A percentile compares a stretch with the other conserved stretches of the same genome.
These are phyloP conservation scores for Potorous gilbertii DNA, from an alignment of 2,797 vertebrate species.

Conservation along the genomic window DNA sequence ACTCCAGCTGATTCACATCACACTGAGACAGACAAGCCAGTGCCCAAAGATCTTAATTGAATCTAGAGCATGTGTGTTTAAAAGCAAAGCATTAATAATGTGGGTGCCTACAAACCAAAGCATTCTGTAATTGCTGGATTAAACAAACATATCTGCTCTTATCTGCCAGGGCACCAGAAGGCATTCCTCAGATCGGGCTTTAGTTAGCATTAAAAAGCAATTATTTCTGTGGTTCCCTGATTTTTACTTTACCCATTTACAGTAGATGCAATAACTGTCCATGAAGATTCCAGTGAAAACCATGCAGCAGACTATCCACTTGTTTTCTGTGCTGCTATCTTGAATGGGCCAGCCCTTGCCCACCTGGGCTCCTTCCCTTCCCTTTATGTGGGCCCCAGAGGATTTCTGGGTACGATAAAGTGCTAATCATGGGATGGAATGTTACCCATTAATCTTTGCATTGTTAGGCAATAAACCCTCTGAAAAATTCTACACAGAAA, in stretches of 20 bases:
- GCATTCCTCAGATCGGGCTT: neutral
- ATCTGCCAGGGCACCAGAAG: neutral
- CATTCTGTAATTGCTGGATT: neutral
- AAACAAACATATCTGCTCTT: slow-evolving; percentile 10
- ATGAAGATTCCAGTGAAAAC: neutral
- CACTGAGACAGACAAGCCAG: neutral
- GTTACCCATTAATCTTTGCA: neutral
- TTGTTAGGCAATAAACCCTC: neutral
- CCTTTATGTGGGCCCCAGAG: neutral
- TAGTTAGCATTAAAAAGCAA: neutral
- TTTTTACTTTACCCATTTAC: neutral
- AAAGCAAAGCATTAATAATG: neutral
- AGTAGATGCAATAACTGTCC: neutral
- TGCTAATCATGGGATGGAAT: neutral
- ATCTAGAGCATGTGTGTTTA: neutral
- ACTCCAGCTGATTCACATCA: neutral
- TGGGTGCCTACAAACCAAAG: slow-evolving; percentile 49
- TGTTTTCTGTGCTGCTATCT: neutral
- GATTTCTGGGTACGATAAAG: neutral
- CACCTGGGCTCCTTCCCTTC: neutral
- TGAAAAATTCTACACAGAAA: neutral
- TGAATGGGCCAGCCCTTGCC: neutral
- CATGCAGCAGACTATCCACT: neutral
- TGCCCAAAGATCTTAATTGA: neutral
- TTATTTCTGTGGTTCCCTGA: neutral